A percentile compares a stretch with the other conserved stretches of the same genome.
Evolutionary conservation across 2,888 invertebrate genomes (phyloP).

Genomic region (Agrochola litura): DNA sequence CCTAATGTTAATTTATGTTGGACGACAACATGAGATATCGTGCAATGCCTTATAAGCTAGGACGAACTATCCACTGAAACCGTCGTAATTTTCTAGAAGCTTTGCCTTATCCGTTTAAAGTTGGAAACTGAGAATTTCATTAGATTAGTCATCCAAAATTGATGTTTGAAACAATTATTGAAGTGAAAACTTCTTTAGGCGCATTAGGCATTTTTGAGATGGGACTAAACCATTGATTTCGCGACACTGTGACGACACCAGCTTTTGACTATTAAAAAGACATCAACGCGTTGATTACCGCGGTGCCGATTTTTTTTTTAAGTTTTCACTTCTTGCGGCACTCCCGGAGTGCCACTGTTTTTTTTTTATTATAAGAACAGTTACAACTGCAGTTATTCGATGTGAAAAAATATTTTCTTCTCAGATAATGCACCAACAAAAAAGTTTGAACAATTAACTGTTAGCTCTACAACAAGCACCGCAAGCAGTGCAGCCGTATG

Average conservation of each 20-base stretch:
- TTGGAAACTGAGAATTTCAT: conserved; percentile 1
- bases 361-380: background rate
- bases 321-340: too few relatives aligned
- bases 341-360: too few relatives aligned
- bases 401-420: background rate
- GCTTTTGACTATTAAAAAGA: too few relatives aligned
- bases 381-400: too few relatives aligned
- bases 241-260: too few relatives aligned
- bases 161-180: background rate
- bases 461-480: conserved; percentile 13
- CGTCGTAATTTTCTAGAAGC: conserved; percentile 21
- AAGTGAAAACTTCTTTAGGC: too few relatives aligned
- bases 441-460: conserved; percentile 19
- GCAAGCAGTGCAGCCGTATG: conserved; percentile 60
- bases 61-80: conserved; percentile 30
- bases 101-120: conserved; percentile 1
- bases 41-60: conserved; percentile 46
- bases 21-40: conserved; percentile 59
- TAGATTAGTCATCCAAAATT: background rate
- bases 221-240: too few relatives aligned
- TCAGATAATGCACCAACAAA: background rate
- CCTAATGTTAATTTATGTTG: conserved; percentile 65
- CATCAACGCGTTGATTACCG: too few relatives aligned
- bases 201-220: too few relatives aligned
- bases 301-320: too few relatives aligned